Evolutionary conservation across 1,140 invertebrate species (phyloP).

Genomic region (Physella acuta): DNA sequence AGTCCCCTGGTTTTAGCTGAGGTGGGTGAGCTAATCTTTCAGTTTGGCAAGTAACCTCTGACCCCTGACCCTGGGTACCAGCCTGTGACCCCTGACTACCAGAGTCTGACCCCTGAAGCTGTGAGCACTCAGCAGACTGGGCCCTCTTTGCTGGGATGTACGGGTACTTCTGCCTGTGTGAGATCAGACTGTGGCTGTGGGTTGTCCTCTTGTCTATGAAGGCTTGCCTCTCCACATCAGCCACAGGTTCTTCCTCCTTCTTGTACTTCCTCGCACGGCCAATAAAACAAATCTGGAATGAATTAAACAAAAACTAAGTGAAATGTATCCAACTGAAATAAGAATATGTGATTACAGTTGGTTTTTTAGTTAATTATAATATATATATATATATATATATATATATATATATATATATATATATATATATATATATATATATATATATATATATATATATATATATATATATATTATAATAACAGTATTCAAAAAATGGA

Average conservation of each 20-base stretch:
- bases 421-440: no score
- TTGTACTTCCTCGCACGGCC: constrained; percentile 23
- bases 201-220: constrained; percentile 24
- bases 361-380: no score
- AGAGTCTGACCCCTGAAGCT: neutral
- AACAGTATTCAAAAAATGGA: no score
- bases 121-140: neutral
- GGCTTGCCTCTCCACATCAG: constrained; percentile 20
- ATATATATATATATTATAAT: no score
- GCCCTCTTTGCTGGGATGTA: neutral
- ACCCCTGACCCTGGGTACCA: neutral
- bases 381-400: no score
- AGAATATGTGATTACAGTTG: no score
- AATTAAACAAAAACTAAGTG: constrained; percentile 1
- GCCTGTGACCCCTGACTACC: neutral
- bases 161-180: neutral
- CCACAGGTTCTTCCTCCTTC: neutral
- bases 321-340: no score
- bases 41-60: no score
- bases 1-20: neutral
- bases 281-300: constrained; percentile 26
- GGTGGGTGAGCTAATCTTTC: no score
- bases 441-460: no score
- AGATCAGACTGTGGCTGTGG: neutral
- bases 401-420: no score